Evolutionary conservation across 2,797 vertebrate species (phyloP).

Genomic region (Pseudotriccus pelzelni): DNA sequence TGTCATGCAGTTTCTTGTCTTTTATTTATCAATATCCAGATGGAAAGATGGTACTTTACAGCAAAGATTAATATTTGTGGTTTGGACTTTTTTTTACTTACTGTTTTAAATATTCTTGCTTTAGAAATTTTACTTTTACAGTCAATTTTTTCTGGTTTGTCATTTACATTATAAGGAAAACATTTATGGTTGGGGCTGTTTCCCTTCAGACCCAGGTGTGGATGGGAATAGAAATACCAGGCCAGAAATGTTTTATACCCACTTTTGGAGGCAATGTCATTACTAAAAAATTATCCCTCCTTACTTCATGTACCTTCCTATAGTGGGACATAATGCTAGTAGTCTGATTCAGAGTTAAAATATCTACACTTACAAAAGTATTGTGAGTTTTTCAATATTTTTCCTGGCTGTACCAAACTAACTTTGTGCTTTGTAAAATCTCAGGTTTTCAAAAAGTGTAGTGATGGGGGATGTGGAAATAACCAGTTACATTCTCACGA

Average conservation of each 20-base stretch:
- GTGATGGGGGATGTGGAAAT: background rate
- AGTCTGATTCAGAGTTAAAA: background rate
- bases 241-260: background rate
- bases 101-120: background rate
- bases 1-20: background rate
- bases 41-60: background rate
- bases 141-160: background rate
- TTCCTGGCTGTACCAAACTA: background rate
- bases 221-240: background rate
- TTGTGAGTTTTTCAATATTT: background rate
- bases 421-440: background rate
- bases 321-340: background rate
- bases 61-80: background rate
- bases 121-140: background rate
- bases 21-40: background rate
- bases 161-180: background rate
- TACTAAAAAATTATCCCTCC: background rate
- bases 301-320: background rate
- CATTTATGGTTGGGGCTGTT: background rate
- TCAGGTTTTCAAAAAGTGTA: background rate
- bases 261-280: background rate
- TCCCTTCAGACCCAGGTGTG: background rate
- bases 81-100: background rate
- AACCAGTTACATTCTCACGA: background rate
- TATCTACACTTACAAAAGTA: background rate